Evolutionary conservation across 2,113 vertebrate species (phyloP), one percentile per base, ranked within the genome.

Genomic region (Vulpes vulpes): DNA sequence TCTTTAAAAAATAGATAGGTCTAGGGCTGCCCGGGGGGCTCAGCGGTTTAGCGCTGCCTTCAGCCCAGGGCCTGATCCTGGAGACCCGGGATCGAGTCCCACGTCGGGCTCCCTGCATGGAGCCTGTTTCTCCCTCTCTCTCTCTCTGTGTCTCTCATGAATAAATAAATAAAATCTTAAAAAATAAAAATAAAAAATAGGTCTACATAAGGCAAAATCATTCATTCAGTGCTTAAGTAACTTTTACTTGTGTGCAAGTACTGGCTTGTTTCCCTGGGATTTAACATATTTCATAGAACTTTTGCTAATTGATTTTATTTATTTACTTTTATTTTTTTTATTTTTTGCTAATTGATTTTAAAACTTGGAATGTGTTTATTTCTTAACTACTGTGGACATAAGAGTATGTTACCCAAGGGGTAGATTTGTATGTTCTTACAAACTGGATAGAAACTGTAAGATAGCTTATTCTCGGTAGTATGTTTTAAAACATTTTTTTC

Each of bases 301-400:
- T 96, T 84, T 82, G 30, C 51, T 96, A 91, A 92, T 84, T 94
- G 59, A 95, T 65, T 96, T 97, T 95, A 88, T 43, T 43, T 43
- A 7, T 43, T 43, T 43, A 7, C 7, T 43, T 43, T 43, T 43
- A 43, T 43, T 7, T 43, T 43, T 43, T 43, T 43, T 43, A 43
- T 43, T 43, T 93, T 96, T 84, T 82, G 30, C 51, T 96, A 91
- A 94, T 84, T 94, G 59, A 95, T 65, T 96, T 97, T 95, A 88
- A 93, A 97, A 87, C 65, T 81, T 92, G 38, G 55, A 92, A 92
- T 95, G 67, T 94, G 17, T 80, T 91, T 94, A 17, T 80, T 91
- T 89, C 53, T 93, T 94, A 81, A 89, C 53, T 53, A 95, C 94
- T 83, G 78, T 32, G 43, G 9, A 84, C 60, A 69, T 74, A 35